Evolutionary conservation across 2,797 vertebrate genomes (phyloP).

Genomic region (Crax fasciolata): DNA sequence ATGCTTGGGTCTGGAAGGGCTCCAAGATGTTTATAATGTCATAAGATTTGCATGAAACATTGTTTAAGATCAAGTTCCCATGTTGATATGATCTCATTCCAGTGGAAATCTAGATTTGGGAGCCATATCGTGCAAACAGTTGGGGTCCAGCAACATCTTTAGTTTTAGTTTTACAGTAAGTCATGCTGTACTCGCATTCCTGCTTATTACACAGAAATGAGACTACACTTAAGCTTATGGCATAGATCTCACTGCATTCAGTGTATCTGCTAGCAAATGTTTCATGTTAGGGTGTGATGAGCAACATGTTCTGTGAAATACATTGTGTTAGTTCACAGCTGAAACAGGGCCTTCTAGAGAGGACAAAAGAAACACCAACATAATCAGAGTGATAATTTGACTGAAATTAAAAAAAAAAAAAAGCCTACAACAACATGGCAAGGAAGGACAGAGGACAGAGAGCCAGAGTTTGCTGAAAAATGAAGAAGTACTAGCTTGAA

Average conservation of each 20-base stretch:
- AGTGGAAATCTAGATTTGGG: neutral
- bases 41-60: conserved; percentile 23
- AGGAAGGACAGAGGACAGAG: neutral
- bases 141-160: neutral
- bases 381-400: neutral
- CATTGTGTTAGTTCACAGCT: neutral
- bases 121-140: neutral
- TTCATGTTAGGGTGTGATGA: neutral
- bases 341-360: neutral
- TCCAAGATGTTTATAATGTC: neutral
- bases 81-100: conserved; percentile 29
- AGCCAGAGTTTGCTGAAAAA: neutral
- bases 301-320: neutral
- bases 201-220: neutral
- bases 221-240: neutral
- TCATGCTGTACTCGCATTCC: neutral
- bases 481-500: neutral
- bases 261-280: neutral
- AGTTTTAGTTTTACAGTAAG: neutral
- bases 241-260: neutral
- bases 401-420: neutral
- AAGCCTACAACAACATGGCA: neutral
- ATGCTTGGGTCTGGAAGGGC: neutral
- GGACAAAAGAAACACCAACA: neutral
- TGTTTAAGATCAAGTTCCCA: conserved; percentile 34